phyloP scores from a whole-genome alignment of 2,113 vertebrate genomes.

The Myocastor coypus region DNA sequence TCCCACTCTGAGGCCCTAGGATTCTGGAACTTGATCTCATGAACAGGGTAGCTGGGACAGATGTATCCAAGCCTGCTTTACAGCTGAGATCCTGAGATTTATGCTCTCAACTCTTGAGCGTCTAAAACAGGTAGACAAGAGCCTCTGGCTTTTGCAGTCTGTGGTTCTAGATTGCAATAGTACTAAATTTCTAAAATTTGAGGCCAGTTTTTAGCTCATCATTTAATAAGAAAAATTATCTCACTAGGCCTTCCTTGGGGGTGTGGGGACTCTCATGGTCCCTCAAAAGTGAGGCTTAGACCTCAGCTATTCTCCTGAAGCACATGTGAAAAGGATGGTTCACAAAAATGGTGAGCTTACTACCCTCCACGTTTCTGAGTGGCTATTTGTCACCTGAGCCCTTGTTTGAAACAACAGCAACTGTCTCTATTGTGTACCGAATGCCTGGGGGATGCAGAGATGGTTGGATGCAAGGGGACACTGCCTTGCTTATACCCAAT shows the following conservation, averaged over 20 bases:
- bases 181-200: neutral
- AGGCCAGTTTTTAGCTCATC: neutral
- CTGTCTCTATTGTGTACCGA: neutral
- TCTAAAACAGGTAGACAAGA: neutral
- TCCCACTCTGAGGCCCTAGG: neutral
- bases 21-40: conserved; percentile 14
- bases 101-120: conserved; percentile 32
- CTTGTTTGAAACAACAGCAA: neutral
- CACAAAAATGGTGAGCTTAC: neutral
- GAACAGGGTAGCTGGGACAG: neutral
- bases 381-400: neutral
- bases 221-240: neutral
- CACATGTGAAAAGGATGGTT: neutral
- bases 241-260: neutral
- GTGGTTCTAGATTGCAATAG: neutral
- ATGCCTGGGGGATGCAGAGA: neutral
- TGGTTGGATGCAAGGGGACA: rapidly evolving
- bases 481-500: neutral
- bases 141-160: neutral
- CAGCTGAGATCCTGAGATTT: neutral
- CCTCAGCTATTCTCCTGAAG: neutral
- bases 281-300: neutral
- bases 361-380: neutral
- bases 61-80: neutral
- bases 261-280: neutral